phyloP scores from a whole-genome alignment of 2,113 vertebrate genomes.

The Hydrochoerus hydrochaeris region DNA sequence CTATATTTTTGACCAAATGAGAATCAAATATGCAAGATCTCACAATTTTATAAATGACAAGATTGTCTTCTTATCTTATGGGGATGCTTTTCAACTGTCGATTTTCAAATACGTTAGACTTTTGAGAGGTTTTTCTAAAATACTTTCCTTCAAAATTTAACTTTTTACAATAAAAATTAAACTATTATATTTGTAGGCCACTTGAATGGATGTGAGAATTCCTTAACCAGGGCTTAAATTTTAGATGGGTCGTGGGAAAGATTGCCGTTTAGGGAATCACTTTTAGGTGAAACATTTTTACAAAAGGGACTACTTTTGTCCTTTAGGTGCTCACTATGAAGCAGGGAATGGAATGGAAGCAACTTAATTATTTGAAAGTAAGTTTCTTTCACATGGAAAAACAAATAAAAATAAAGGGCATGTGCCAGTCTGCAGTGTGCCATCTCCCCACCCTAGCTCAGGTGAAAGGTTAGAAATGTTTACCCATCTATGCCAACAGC shows the following conservation, averaged over 20 bases:
- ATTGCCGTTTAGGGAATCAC: neutral
- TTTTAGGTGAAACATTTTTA: slow-evolving; percentile 1
- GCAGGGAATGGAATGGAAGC: neutral
- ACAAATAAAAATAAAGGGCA: neutral
- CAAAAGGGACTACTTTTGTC: neutral
- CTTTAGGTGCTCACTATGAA: neutral
- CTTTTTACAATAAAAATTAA: neutral
- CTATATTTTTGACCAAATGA: neutral
- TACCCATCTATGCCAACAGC: slow-evolving; percentile 61
- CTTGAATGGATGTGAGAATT: neutral
- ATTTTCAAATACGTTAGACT: slow-evolving; percentile 11
- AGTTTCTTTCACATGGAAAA: slow-evolving; percentile 40
- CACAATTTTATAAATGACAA: neutral
- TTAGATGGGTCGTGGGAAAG: neutral
- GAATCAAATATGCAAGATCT: neutral
- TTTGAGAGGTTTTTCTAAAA: neutral
- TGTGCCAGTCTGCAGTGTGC: neutral
- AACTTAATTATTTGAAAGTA: slow-evolving; percentile 47
- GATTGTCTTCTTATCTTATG: neutral
- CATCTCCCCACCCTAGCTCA: neutral
- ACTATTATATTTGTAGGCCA: neutral
- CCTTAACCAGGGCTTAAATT: neutral
- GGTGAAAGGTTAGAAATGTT: slow-evolving; percentile 62
- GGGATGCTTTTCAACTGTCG: neutral
- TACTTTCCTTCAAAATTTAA: neutral